A percentile compares a stretch with the other conserved stretches of the same genome.
These are phyloP conservation scores for Oncorhynchus masou DNA, from an alignment of 2,113 vertebrate species.

Conservation along the genomic window DNA sequence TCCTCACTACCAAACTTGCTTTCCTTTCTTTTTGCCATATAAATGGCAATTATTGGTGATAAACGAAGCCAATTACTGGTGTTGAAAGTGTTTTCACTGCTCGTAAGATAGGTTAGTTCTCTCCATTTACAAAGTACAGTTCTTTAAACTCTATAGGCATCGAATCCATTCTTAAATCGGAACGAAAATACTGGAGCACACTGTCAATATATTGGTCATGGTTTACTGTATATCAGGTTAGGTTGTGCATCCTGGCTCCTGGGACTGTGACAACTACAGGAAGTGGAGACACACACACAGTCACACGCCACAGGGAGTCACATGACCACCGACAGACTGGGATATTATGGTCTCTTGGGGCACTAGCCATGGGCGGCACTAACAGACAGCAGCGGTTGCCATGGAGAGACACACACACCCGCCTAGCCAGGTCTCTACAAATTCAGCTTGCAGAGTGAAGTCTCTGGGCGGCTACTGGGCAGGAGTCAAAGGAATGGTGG, in stretches of 20 bases:
- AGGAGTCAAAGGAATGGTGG: not conserved
- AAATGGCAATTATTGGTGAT: too few species aligned
- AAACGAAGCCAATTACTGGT: too few species aligned
- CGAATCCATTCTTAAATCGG: too few species aligned
- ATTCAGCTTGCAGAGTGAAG: not conserved
- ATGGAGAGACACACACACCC: constrained; percentile 27
- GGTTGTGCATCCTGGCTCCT: not conserved
- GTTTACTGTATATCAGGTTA: not conserved
- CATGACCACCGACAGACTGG: constrained; percentile 23
- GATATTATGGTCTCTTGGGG: not conserved
- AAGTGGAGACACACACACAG: not conserved
- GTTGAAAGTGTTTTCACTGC: too few species aligned
- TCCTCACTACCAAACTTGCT: constrained; percentile 26
- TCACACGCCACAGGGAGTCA: constrained; percentile 20
- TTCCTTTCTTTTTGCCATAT: not conserved
- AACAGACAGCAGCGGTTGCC: constrained; percentile 13
- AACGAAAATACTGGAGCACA: too few species aligned
- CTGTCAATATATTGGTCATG: too few species aligned
- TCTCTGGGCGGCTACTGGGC: not conserved
- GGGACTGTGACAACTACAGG: not conserved
- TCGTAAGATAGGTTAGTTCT: too few species aligned
- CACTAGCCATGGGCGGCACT: not conserved
- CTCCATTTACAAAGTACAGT: too few species aligned
- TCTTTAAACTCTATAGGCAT: too few species aligned
- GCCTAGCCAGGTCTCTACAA: not conserved